phyloP scores from a whole-genome alignment of 2,797 vertebrate species.

The Ctenosaura bakeri region DNA sequence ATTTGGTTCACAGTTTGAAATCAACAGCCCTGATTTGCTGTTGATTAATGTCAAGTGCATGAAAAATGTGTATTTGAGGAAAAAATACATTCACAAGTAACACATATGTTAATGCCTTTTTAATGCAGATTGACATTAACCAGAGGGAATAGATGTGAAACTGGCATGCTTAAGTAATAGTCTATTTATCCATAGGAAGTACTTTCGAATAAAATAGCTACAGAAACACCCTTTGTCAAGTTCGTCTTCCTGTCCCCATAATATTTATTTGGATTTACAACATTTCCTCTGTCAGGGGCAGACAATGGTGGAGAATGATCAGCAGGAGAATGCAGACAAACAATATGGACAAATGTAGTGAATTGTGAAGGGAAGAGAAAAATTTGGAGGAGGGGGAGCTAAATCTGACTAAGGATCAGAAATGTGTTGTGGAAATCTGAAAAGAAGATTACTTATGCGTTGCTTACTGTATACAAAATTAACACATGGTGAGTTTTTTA shows the following conservation, averaged over 20 bases:
- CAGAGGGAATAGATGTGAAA: neutral
- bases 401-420: neutral
- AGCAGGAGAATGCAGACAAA: neutral
- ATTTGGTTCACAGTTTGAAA: neutral
- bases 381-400: too few species aligned
- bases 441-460: too few species aligned
- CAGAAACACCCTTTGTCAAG: too few species aligned
- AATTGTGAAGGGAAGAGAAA: neutral
- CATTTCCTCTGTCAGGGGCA: neutral
- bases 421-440: too few species aligned
- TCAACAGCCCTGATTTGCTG: neutral
- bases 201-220: neutral
- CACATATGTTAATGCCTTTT: neutral
- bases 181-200: neutral
- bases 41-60: neutral
- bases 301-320: neutral
- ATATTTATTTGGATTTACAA: neutral
- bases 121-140: neutral
- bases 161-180: neutral
- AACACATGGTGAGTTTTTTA: too few species aligned
- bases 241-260: neutral
- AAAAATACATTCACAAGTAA: neutral
- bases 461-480: too few species aligned
- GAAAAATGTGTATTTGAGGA: neutral
- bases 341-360: neutral